Evolutionary conservation across 1,140 invertebrate species (phyloP), one percentile per base, ranked within the genome.

Genomic region (Heliconius melpomene): DNA sequence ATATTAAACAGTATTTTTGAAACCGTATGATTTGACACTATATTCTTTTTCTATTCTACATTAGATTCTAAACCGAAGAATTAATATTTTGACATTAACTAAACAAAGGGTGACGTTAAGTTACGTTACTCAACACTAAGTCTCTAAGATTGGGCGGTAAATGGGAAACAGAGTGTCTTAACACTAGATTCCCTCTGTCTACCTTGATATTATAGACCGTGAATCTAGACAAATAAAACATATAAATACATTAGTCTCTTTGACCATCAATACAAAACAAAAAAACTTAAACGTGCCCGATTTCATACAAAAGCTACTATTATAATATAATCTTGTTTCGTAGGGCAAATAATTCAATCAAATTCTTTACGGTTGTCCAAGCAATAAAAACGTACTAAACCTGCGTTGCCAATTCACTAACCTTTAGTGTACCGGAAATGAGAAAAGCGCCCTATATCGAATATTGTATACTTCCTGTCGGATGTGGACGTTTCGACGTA

Each of bases 351-450:
- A 66, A 66, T 66, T 66, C 60, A 66, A 66, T 66, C 23, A 23
- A 66, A 66, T 18, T 11, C 26, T 26, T 66, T 66, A 66, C 60
- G 60, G 60, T 29, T 26, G 23, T 66, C 60, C 60, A 66, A 66
- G 16, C 13, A 66, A 23, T 66, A 66, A 66, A 66, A 66, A 66
- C 2, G 23, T 66, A 66, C 60, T 66, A 66, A 66, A 29, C 23
- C 60, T 66, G 60, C 60, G 11, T 66, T 66, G 60, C 23, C 60
- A 29, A 66, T 66, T 66, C 60, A 66, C 60, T 66, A 66, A 29
- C 60, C 23, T 66, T 66, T 66, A 66, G 60, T 29, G 60, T 66
- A n/a, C 60, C 60, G 60, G 60, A 66, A 66, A 66, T 66, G 60
- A 29, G 60, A 66, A 66, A 29, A 66, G 60, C 60, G 60, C 26